These are phyloP conservation scores for Hypena proboscidalis DNA, from an alignment of 2,888 invertebrate species.

Conservation along the genomic window DNA sequence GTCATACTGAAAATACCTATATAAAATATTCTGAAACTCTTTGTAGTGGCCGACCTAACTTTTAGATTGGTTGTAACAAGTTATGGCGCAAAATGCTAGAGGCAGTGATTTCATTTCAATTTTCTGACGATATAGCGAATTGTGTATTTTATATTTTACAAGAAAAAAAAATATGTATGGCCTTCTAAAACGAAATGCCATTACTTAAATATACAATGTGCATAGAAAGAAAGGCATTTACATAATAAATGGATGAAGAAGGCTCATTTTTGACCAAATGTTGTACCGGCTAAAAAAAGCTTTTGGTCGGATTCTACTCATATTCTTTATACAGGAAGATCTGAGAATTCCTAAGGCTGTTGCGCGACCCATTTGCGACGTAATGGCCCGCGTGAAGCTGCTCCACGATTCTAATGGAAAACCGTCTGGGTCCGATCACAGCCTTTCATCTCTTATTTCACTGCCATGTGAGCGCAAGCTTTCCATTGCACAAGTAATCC, in stretches of 20 bases:
- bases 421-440: slow-evolving; percentile 59
- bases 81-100: too few relatives aligned
- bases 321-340: slow-evolving; percentile 52
- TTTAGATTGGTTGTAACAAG: too few relatives aligned
- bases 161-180: too few relatives aligned
- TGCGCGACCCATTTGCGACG: slow-evolving; percentile 64
- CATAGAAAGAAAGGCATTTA: too few relatives aligned
- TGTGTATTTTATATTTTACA: too few relatives aligned
- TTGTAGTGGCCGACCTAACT: slow-evolving; percentile 13
- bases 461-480: slow-evolving; percentile 33
- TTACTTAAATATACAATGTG: too few relatives aligned
- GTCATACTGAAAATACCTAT: slow-evolving; percentile 46
- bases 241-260: too few relatives aligned
- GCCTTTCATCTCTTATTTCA: slow-evolving; percentile 51
- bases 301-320: slow-evolving; percentile 52
- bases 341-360: slow-evolving; percentile 53
- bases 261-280: too few relatives aligned
- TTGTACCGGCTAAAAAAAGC: too few relatives aligned
- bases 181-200: too few relatives aligned
- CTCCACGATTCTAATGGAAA: slow-evolving; percentile 65
- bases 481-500: slow-evolving; percentile 27
- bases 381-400: slow-evolving; percentile 63
- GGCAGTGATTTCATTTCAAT: too few relatives aligned
- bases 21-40: slow-evolving; percentile 39
- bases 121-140: too few relatives aligned